phyloP scores from a whole-genome alignment of 2,113 vertebrate species.

The Sus scrofa region DNA sequence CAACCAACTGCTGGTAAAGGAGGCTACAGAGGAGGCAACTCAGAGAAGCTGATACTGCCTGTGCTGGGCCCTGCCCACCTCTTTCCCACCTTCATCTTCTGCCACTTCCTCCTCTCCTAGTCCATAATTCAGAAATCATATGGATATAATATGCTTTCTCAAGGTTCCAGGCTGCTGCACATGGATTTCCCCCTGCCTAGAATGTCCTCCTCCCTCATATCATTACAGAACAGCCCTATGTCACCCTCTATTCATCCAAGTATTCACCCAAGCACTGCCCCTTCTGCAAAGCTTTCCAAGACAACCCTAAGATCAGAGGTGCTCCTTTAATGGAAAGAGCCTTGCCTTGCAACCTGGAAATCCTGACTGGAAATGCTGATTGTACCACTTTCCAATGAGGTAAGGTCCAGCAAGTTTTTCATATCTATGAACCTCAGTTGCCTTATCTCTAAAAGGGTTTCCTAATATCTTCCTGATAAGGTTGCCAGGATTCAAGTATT shows the following conservation, averaged over 20 bases:
- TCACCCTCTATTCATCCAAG: background rate
- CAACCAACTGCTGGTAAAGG: background rate
- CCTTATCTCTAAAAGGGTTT: background rate
- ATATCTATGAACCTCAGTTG: background rate
- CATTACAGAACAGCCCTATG: background rate
- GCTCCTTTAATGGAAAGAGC: background rate
- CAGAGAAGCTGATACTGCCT: background rate
- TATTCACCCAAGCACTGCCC: background rate
- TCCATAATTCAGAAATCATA: background rate
- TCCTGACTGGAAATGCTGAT: background rate
- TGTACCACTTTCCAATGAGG: background rate
- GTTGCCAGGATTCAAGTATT: background rate
- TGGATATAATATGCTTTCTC: background rate
- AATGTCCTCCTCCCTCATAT: background rate
- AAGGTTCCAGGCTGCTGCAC: background rate
- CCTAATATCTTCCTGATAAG: background rate
- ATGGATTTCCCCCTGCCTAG: background rate
- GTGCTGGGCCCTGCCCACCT: too few relatives aligned
- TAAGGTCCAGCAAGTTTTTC: background rate
- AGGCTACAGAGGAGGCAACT: background rate
- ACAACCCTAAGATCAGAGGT: background rate
- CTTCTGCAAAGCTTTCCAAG: background rate
- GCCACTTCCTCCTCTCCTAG: background rate
- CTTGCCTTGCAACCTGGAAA: background rate
- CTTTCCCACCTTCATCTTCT: background rate